Base-by-base conservation (phyloP, 2,113 vertebrate species). In the Myrmecophaga tridactyla region DNA sequence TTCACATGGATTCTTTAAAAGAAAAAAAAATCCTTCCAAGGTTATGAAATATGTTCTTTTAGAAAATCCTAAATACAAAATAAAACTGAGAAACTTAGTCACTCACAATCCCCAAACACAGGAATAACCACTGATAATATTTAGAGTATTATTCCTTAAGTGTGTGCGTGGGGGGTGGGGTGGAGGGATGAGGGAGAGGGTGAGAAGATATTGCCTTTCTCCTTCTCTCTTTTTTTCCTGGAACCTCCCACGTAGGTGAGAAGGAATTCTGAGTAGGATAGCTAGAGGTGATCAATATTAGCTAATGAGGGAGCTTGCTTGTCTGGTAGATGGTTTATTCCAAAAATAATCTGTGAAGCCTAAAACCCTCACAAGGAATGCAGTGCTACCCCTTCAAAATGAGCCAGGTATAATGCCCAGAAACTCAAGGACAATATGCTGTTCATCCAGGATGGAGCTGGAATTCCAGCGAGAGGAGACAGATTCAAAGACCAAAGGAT, bases 31-130 rank as follows among this genome's bases (percentile, higher is more conserved):
- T 72, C 0, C 2, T 27, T 69, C 48, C 48, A 39, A 62, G 56
- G 8, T 76, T 67, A 67, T 36, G 23, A 69, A 95, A 84, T 90
- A 39, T 41, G 17, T 65, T 94, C 27, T 76, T 56, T 80, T 73
- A 75, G 27, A 93, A 95, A 93, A 60, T 46, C n/a, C 23, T 69
- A 18, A 95, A 51, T 27, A 89, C 62, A 78, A 86, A 91, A 10
- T 39, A 85, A 89, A 92, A 86, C 20, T 43, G 76, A 65, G 58
- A 77, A 90, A 72, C 58, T 21, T 83, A 43, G 39, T 72, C n/a
- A 62, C 5, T 17, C 43, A 27, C 53, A 72, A 62, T 65, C 39
- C 72, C 5, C 65, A 96, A 86, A 39, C 34, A 15, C 31, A 75
- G 29, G 9, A 77, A n/a, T 53, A 78, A 67, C 23, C 34, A 63